phyloP scores from a whole-genome alignment of 2,797 vertebrate genomes.

The Mallotus villosus region DNA sequence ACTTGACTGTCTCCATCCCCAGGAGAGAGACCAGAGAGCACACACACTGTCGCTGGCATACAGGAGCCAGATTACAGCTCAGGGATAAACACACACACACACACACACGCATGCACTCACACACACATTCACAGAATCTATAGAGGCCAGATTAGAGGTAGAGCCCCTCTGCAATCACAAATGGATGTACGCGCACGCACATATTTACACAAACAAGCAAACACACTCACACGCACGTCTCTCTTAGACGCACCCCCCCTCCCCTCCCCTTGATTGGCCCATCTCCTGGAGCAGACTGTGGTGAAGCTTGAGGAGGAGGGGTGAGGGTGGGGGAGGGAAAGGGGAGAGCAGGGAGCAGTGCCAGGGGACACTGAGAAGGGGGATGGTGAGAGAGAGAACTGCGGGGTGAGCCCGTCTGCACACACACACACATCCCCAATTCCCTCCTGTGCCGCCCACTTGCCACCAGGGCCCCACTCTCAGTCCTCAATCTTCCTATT shows the following conservation, averaged over 20 bases:
- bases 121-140: constrained; percentile 25
- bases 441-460: too few species aligned
- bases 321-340: constrained; percentile 59
- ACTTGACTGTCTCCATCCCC: constrained; percentile 88
- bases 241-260: neutral
- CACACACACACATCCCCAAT: constrained; percentile 30
- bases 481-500: too few species aligned
- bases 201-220: neutral
- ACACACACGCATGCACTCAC: constrained; percentile 34
- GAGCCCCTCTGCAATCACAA: constrained; percentile 46
- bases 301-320: constrained; percentile 44
- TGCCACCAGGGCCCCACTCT: too few species aligned
- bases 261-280: constrained; percentile 61
- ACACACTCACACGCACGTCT: constrained; percentile 9
- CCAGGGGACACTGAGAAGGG: too few species aligned
- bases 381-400: constrained; percentile 47
- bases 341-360: constrained; percentile 35
- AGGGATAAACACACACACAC: constrained; percentile 60
- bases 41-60: constrained; percentile 76
- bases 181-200: constrained; percentile 38
- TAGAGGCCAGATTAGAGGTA: constrained; percentile 43
- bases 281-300: constrained; percentile 58
- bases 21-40: constrained; percentile 83
- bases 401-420: constrained; percentile 51
- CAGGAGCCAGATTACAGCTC: constrained; percentile 85